A percentile compares a stretch with the other conserved stretches of the same genome.
phyloP scores from a whole-genome alignment of 2,888 invertebrate genomes.

The Cremastobaeus sp. region DNA sequence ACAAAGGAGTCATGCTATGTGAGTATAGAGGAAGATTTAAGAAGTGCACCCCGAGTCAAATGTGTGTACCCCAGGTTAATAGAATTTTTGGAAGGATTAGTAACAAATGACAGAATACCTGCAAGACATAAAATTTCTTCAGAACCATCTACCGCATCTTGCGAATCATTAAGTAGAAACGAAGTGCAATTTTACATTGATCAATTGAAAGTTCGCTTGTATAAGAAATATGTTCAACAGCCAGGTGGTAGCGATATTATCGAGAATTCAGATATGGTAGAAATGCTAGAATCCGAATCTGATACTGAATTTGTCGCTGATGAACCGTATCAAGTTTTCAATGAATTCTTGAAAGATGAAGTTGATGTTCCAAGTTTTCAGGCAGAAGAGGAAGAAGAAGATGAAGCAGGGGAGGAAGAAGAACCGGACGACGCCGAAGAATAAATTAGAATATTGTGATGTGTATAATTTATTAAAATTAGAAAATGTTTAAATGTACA shows the following conservation, averaged over 20 bases:
- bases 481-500: conserved; percentile 42
- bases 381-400: not conserved
- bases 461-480: conserved; percentile 62
- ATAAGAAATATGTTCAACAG: conserved; percentile 22
- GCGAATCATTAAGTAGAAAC: not conserved
- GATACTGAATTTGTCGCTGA: not conserved
- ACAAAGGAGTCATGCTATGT: conserved; percentile 11
- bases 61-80: conserved; percentile 37
- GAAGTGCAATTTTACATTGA: conserved; percentile 11
- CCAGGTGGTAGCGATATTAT: too few relatives aligned
- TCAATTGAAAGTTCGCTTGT: conserved; percentile 19
- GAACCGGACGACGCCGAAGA: not conserved
- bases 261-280: too few relatives aligned
- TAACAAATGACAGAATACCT: conserved; percentile 37
- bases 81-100: conserved; percentile 32
- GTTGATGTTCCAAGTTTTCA: not conserved
- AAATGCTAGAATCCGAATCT: too few relatives aligned
- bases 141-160: conserved; percentile 5
- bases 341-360: not conserved
- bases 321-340: not conserved
- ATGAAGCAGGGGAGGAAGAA: not conserved
- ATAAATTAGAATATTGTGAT: conserved; percentile 5
- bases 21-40: not conserved
- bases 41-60: conserved; percentile 1
- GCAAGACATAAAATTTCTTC: conserved; percentile 5